Base-by-base conservation (phyloP, 2,888 invertebrate genomes). In the Stegana nigrithorax region DNA sequence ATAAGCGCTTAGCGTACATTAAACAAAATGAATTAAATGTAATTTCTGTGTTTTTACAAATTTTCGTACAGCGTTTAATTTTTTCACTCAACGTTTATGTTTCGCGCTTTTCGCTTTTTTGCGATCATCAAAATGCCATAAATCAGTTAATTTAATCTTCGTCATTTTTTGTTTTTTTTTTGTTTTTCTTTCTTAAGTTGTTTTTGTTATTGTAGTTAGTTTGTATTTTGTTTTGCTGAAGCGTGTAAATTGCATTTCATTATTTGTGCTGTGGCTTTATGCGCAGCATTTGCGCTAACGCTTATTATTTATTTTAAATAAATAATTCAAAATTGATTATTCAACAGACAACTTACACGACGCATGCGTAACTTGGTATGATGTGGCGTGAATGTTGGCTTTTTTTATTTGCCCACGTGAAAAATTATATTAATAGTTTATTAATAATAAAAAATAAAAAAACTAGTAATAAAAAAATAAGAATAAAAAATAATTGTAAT, bases 121-220 rank as follows among this genome's bases (percentile, higher is more conserved):
- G 67, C 51, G 70, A 70, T 74, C 78, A 80, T 80, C 72, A 79
- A 80, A 78, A 69, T 51, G 60, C 68, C 78, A 78, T 80, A 80
- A 80, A 80, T 80, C 80, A 78, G 71, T 61, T 72, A 67, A 79
- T 79, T 79, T 75, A 76, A 73, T 71, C 68, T 12, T 17, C 17
- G 17, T 36, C 32, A 66, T 70, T 44, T 62, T 42, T 27, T 56
- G 29, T 32, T 26, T 60, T 25, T 47, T 59, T 36, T 27, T 50
- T 36, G 32, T 59, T 50, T 44, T 36, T 32, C 26, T 25, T 45
- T 23, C 60, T 44, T 27, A 59, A 60, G 59, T 57, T 60, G 10
- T 25, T 39, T 36, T 39, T 25, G 14, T 42, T 42, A n/a, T n/a
- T n/a, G n/a, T n/a, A n/a, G n/a, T n/a, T n/a, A n/a, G n/a, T n/a